Percentiles rank a stretch among this genome's conserved stretches.
These are phyloP conservation scores for Bergia sp. DNA, from an alignment of 92 coral and sea anemone genomes.

Conservation along the genomic window DNA sequence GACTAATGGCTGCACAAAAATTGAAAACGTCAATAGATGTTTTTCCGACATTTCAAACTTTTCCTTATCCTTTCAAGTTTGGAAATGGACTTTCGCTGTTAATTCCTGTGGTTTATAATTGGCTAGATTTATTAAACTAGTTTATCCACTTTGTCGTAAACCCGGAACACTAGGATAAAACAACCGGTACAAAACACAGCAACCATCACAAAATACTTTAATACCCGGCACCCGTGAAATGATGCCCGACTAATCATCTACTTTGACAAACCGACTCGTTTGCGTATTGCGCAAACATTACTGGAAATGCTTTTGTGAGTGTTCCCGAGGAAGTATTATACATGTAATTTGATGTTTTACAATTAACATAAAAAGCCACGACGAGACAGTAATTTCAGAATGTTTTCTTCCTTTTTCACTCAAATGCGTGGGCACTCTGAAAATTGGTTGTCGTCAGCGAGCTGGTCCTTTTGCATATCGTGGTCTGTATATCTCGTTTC, in stretches of 20 bases:
- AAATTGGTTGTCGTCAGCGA: background rate
- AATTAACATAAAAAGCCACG: background rate
- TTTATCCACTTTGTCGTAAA: background rate
- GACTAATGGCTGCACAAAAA: constrained; percentile 2
- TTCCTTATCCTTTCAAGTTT: background rate
- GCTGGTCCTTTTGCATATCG: background rate
- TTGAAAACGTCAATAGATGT: background rate
- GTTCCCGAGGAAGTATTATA: background rate
- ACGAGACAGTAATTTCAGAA: background rate
- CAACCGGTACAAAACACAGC: constrained; percentile 3
- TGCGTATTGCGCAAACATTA: background rate
- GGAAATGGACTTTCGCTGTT: background rate
- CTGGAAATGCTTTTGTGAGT: background rate
- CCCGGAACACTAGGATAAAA: constrained; percentile 32
- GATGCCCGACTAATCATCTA: background rate
- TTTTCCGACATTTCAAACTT: background rate
- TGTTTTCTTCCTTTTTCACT: background rate
- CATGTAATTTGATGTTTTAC: background rate
- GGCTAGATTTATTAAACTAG: constrained; percentile 8
- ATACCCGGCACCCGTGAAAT: background rate
- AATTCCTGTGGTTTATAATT: background rate
- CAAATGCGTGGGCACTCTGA: constrained; percentile 4
- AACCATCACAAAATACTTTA: constrained; percentile 11
- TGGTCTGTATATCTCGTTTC: background rate
- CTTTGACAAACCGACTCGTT: background rate